Percentiles rank a stretch among this genome's conserved stretches.
Conservation (phyloP, 2,888 invertebrate genomes). For the Liposcelis brunnea region DNA sequence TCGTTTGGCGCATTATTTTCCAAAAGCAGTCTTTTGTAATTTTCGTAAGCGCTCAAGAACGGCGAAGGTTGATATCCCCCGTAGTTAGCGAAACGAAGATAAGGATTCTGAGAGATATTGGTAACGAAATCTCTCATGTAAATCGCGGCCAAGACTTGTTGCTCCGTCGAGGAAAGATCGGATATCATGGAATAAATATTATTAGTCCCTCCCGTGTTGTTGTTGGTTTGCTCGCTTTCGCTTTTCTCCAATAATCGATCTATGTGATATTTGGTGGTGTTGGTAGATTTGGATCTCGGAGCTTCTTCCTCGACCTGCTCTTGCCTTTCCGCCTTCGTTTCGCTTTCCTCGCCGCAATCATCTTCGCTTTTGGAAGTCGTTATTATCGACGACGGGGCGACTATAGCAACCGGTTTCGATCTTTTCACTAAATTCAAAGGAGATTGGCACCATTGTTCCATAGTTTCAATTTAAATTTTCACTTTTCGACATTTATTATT, state of each 20-base stretch:
- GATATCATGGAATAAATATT: conserved; percentile 10
- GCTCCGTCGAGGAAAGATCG: conserved; percentile 23
- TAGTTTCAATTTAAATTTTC: conserved; percentile 13
- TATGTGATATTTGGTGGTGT: conserved; percentile 3
- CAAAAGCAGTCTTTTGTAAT: conserved; percentile 2
- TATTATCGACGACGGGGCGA: conserved; percentile 29
- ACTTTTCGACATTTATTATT: conserved; percentile 7
- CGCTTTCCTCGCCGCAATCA: conserved; percentile 20
- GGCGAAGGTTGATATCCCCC: conserved; percentile 13
- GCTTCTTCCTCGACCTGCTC: neutral
- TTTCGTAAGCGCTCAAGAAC: conserved; percentile 17
- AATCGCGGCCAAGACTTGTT: conserved; percentile 26
- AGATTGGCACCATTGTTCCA: conserved; percentile 28
- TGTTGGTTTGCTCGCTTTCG: neutral
- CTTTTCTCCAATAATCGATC: neutral
- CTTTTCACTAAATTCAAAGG: conserved; percentile 37
- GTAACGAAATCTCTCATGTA: conserved; percentile 26
- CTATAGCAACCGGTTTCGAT: conserved; percentile 33
- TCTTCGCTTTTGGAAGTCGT: conserved; percentile 8
- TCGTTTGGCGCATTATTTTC: neutral
- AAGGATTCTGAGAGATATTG: neutral
- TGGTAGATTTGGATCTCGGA: neutral
- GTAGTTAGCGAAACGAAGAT: conserved; percentile 1
- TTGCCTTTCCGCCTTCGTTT: conserved; percentile 11
- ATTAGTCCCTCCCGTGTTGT: neutral